Evolutionary conservation across 2,113 vertebrate genomes (phyloP).

Genomic region (Crotophaga sulcirostris): DNA sequence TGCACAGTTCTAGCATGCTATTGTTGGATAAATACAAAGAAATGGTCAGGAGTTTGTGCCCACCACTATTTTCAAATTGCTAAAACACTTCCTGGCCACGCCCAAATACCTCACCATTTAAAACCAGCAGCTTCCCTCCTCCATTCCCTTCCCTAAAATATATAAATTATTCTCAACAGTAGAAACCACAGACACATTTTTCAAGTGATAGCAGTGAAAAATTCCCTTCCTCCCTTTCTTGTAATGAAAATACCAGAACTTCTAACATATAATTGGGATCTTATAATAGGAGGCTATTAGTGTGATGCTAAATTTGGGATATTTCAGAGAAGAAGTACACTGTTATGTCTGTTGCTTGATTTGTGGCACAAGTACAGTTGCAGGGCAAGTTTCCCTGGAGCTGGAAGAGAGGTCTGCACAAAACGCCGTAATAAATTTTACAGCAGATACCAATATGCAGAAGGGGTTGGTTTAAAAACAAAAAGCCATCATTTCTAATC

Average conservation of each 20-base stretch:
- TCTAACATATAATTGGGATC: neutral
- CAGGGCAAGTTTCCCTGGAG: slow-evolving; percentile 1
- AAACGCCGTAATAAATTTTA: neutral
- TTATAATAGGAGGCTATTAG: slow-evolving; percentile 16
- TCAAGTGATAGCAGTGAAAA: neutral
- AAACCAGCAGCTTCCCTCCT: neutral
- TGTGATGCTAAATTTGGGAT: neutral
- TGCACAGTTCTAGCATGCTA: accelerated
- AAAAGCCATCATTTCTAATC: neutral
- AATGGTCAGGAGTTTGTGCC: neutral
- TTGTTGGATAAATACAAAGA: neutral
- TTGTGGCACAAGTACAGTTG: neutral
- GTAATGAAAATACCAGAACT: slow-evolving; percentile 25
- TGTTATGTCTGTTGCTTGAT: neutral
- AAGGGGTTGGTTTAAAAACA: slow-evolving; percentile 6
- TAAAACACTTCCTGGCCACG: neutral
- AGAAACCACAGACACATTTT: neutral
- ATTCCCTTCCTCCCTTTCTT: neutral
- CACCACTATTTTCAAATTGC: neutral
- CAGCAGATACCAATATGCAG: neutral
- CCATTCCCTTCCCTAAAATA: neutral
- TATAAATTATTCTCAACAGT: neutral
- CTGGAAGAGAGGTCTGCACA: neutral
- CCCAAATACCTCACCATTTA: neutral
- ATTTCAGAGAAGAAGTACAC: neutral